phyloP scores from a whole-genome alignment of 2,888 invertebrate genomes.

The Lathronympha strigana region DNA sequence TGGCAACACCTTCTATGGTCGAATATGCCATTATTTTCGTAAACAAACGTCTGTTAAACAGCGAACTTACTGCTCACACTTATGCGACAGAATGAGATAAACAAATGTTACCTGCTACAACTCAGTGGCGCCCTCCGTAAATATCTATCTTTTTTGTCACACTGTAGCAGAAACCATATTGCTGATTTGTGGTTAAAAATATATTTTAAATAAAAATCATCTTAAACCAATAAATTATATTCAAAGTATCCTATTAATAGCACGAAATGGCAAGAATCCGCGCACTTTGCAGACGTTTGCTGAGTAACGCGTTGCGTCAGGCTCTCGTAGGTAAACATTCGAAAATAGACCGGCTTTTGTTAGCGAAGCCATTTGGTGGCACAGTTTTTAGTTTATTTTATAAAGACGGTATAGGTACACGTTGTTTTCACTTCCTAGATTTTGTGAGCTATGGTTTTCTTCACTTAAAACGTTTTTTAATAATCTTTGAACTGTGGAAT shows the following conservation, averaged over 20 bases:
- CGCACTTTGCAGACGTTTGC: slow-evolving; percentile 44
- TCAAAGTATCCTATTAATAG: slow-evolving; percentile 29
- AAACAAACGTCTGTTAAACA: no score
- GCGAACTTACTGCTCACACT: no score
- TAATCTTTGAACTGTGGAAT: no score
- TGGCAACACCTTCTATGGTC: no score
- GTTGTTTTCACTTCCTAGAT: not conserved
- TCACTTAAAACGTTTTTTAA: no score
- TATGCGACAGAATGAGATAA: no score
- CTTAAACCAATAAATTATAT: slow-evolving; percentile 15
- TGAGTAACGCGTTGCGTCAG: slow-evolving; percentile 71
- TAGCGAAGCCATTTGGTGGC: slow-evolving; percentile 52
- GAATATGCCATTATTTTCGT: no score
- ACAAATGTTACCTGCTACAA: no score
- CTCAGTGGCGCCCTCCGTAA: no score
- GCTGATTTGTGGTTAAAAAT: not conserved
- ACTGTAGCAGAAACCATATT: no score
- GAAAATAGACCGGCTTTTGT: slow-evolving; percentile 72
- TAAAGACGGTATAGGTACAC: not conserved
- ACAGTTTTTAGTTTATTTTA: slow-evolving; percentile 20
- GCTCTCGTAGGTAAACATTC: slow-evolving; percentile 71
- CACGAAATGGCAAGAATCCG: slow-evolving; percentile 37
- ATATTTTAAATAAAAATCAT: not conserved
- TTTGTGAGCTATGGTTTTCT: no score
- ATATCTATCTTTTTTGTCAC: no score